Evolutionary conservation across 2,797 vertebrate species (phyloP), one percentile per base, ranked within the genome.

Genomic region (Hephaestus fuliginosus): DNA sequence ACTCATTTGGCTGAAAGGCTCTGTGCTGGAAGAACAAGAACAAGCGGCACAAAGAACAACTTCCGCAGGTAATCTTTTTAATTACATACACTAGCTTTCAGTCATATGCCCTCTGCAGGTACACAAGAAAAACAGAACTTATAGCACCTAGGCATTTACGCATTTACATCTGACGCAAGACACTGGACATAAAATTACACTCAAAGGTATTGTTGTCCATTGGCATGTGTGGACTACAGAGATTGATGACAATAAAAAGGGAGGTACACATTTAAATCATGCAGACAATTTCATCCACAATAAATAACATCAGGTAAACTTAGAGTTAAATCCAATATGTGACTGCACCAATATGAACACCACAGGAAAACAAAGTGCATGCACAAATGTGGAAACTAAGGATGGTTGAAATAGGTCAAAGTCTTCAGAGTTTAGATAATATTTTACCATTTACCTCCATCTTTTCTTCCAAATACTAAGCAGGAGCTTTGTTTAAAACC

Each of bases 91-190:
- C n/a, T 22, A 17, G 56, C n/a, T 49, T 70, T 22, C 39, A 7
- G 18, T 33, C 28, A 44, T 17, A 44, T 48, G 30, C 13, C 25
- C 39, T 52, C 55, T 25, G 55, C 15, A 30, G 17, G 43, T 14
- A 48, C 14, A 41, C 22, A 36, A 69, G n/a, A 61, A 14, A 51
- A 46, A 62, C 20, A 57, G 30, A 66, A 49, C 2, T 13, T 12
- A 41, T 30, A 57, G 62, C 52, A 36, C 51, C 39, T 17, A 22
- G 36, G 33, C n/a, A 25, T 74, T 53, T 43, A 28, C 11, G 39
- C 49, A 22, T 63, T 74, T 68, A 56, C 60, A 71, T 18, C 20
- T 7, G 41, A 53, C 41, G 44, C 30, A 74, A 78, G 65, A 58
- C n/a, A 62, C 39, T n/a, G 8, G 18, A 73, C 46, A 52, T 65